These are phyloP conservation scores for Oryzias melastigma DNA, from an alignment of 2,113 vertebrate genomes.

Conservation along the genomic window DNA sequence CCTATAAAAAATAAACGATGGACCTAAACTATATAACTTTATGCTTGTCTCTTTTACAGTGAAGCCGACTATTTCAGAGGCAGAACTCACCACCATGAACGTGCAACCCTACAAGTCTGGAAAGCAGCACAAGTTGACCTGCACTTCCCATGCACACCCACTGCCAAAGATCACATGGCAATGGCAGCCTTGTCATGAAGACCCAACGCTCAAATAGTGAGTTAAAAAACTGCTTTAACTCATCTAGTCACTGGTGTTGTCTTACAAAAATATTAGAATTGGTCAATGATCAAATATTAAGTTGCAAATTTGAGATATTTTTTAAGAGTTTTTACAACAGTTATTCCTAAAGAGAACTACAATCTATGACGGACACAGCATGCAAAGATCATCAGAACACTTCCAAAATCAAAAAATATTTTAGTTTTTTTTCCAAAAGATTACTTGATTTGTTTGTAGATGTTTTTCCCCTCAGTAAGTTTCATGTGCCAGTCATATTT, in stretches of 20 bases:
- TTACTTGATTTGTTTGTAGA: too few relatives aligned
- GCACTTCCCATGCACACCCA: conserved; percentile 78
- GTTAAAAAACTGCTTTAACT: conserved; percentile 21
- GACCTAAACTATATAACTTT: neutral
- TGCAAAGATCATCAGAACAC: too few relatives aligned
- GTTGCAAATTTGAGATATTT: too few relatives aligned
- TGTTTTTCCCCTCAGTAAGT: too few relatives aligned
- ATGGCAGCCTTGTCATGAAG: conserved; percentile 82
- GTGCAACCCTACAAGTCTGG: conserved; percentile 64
- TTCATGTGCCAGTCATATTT: too few relatives aligned
- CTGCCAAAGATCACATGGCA: conserved; percentile 80
- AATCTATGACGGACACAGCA: too few relatives aligned
- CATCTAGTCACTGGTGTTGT: neutral
- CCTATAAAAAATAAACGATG: too few relatives aligned
- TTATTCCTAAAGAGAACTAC: too few relatives aligned
- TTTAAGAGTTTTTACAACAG: too few relatives aligned
- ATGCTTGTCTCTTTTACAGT: conserved; percentile 66
- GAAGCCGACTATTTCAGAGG: conserved; percentile 85
- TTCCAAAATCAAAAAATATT: too few relatives aligned
- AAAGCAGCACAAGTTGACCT: conserved; percentile 76
- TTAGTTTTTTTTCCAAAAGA: too few relatives aligned
- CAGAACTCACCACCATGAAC: conserved; percentile 65
- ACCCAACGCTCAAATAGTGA: conserved; percentile 53
- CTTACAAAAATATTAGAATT: neutral
- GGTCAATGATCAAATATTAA: too few relatives aligned